Conservation (phyloP, 2,113 vertebrate species). For the Sceloporus tristichus region DNA sequence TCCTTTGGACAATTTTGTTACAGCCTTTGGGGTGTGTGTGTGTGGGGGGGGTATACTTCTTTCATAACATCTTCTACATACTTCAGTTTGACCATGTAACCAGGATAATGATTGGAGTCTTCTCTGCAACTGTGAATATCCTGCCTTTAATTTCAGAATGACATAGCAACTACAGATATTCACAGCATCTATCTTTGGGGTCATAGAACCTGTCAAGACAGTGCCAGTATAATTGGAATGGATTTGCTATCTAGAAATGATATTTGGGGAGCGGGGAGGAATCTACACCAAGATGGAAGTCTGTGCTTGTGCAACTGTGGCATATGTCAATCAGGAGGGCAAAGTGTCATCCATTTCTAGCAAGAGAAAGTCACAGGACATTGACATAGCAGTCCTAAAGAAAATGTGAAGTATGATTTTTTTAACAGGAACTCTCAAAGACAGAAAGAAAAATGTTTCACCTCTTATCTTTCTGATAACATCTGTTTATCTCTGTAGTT, state of each 20-base stretch:
- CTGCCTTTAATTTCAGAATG: neutral
- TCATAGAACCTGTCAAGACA: neutral
- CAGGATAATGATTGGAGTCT: neutral
- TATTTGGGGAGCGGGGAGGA: neutral
- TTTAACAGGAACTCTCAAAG: neutral
- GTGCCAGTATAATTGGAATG: neutral
- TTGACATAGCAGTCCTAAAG: neutral
- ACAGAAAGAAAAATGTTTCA: neutral
- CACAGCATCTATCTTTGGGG: neutral
- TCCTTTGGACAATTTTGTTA: too few relatives aligned
- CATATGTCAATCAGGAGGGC: neutral
- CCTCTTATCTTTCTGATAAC: neutral
- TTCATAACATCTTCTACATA: neutral
- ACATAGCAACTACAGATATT: neutral
- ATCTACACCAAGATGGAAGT: too few relatives aligned
- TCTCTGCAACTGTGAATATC: neutral
- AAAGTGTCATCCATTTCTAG: neutral
- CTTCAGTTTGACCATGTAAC: neutral
- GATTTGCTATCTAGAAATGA: neutral
- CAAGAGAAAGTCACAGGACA: neutral
- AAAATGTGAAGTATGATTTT: neutral
- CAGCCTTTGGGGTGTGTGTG: too few relatives aligned
- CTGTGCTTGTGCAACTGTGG: neutral
- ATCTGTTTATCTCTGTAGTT: neutral
- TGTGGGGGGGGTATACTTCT: neutral